phyloP scores from a whole-genome alignment of 2,888 invertebrate species.

The Tethea ocularis region DNA sequence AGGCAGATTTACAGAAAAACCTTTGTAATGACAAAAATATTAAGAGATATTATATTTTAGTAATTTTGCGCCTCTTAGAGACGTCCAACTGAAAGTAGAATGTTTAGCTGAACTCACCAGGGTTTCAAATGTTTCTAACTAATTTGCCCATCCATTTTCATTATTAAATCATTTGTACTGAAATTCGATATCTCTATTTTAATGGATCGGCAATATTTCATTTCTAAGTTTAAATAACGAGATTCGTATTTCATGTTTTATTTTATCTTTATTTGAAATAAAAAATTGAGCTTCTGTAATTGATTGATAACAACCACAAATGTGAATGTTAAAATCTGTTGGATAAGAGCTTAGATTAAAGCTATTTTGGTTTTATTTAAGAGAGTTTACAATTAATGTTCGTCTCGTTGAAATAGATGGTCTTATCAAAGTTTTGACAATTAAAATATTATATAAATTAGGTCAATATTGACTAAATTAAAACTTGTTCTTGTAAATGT shows the following conservation, averaged over 20 bases:
- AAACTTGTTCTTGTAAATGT: background rate
- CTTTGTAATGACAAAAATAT: conserved; percentile 29
- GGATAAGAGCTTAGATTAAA: background rate
- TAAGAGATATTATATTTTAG: conserved; percentile 41
- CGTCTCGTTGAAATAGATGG: too few relatives aligned
- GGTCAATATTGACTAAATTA: background rate
- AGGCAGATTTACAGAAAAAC: conserved; percentile 28
- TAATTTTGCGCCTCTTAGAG: conserved; percentile 33
- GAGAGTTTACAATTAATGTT: too few relatives aligned
- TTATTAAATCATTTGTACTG: conserved; percentile 37
- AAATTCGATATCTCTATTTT: conserved; percentile 23
- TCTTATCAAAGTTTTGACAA: background rate
- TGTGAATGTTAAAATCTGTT: too few relatives aligned
- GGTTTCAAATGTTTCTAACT: conserved; percentile 47
- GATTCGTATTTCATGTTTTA: background rate
- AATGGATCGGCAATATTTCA: conserved; percentile 15
- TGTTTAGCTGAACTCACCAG: conserved; percentile 40
- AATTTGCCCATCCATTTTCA: conserved; percentile 44
- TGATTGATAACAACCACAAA: background rate
- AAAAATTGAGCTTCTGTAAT: background rate
- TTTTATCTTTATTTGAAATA: background rate
- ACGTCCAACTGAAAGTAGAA: conserved; percentile 37
- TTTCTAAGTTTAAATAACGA: background rate
- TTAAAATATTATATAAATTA: background rate
- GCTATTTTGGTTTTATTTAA: background rate